Evolutionary conservation across 2,797 vertebrate genomes (phyloP), one percentile per base, ranked within the genome.

Genomic region (Leontopithecus rosalia): DNA sequence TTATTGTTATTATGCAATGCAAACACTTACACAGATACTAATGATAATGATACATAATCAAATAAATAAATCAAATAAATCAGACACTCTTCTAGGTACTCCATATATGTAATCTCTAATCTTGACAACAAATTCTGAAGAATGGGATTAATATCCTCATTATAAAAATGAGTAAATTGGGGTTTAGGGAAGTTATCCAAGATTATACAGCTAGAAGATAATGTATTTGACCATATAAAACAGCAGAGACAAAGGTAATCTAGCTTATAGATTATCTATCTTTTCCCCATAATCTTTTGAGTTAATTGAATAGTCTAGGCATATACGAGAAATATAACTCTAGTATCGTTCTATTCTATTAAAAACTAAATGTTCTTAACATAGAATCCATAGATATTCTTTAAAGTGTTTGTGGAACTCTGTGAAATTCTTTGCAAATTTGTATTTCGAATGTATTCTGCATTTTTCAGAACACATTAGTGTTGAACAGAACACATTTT

Each of bases 121-220:
- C 17, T 39, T 93, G 30, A 77, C n/a, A 96, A 77, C 7, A 89
- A 95, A 94, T 88, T 70, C 22, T 93, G 57, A 82, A 43, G 79
- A 26, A 50, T 12, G 61, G 7, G 12, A 81, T 81, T 83, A 83
- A 87, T 92, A 89, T 83, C 0, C 8, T 61, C 30, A 80, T 55
- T 90, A 13, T 19, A 91, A 67, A 84, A 28, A 36, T 87, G 30
- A 91, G 19, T 48, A 67, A 80, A 39, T 19, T 52, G 20, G 95
- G 28, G 8, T 4, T 92, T 81, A 89, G 4, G 30, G n/a, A 87
- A 83, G 57, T 79, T 61, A 43, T 26, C 17, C 1, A 46, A 36
- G 52, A 75, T 84, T 72, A 46, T 3, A 36, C 1, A 79, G 7
- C 13, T 77, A 76, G 39, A 8, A 92, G 80, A 36, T 67, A 12